Evolutionary conservation across 2,797 vertebrate species (phyloP).

Genomic region (Sphenodon punctatus): DNA sequence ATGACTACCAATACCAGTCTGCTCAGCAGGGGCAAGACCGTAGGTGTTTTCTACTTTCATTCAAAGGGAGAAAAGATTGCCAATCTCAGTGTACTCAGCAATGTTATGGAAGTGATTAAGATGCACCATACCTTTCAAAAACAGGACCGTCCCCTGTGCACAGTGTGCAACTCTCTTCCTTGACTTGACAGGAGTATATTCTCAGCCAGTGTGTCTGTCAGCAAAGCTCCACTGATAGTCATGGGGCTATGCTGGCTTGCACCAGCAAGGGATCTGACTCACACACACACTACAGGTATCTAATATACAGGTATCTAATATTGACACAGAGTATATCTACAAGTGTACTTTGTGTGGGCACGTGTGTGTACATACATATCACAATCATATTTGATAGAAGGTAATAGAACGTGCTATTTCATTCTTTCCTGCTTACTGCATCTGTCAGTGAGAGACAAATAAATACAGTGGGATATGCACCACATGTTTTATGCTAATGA

Average conservation of each 20-base stretch:
- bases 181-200: not conserved
- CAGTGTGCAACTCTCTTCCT: not conserved
- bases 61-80: too few species aligned
- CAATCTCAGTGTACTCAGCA: too few species aligned
- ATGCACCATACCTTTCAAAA: not conserved
- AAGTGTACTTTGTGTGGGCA: slow-evolving; percentile 41
- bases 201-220: not conserved
- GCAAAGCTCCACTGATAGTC: slow-evolving; percentile 1
- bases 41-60: slow-evolving; percentile 35
- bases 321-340: slow-evolving; percentile 30
- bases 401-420: slow-evolving; percentile 15
- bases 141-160: fast-evolving
- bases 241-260: not conserved
- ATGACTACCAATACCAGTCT: not conserved
- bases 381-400: slow-evolving; percentile 1
- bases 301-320: slow-evolving; percentile 45
- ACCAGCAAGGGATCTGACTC: not conserved
- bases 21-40: slow-evolving; percentile 6
- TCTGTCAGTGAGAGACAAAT: not conserved
- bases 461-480: not conserved
- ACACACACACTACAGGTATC: slow-evolving; percentile 12
- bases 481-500: slow-evolving; percentile 4
- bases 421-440: not conserved
- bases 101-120: too few species aligned
- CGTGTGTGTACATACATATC: slow-evolving; percentile 16